These are phyloP conservation scores for Antheraea pernyi DNA, from an alignment of 1,140 invertebrate species.

Conservation along the genomic window DNA sequence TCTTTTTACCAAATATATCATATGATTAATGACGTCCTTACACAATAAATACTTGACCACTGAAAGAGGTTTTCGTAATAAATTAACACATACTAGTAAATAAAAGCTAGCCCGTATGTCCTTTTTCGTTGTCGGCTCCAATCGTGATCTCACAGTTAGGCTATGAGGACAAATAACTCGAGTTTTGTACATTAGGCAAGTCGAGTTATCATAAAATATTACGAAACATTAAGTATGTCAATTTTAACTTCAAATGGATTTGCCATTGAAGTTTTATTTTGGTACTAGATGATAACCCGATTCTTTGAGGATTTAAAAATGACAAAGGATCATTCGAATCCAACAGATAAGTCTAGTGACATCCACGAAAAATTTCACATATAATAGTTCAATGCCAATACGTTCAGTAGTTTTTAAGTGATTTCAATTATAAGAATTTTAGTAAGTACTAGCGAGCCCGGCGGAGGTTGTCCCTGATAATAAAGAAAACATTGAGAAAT, in stretches of 20 bases:
- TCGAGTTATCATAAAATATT: conserved; percentile 21
- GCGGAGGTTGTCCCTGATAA: too few species aligned
- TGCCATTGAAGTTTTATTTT: neutral
- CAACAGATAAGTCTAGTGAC: too few species aligned
- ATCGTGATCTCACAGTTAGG: conserved; percentile 58
- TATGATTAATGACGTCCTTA: neutral
- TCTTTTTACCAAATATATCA: neutral
- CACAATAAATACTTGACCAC: neutral
- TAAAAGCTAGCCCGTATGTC: conserved; percentile 31
- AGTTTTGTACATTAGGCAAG: conserved; percentile 28
- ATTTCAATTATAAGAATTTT: too few species aligned
- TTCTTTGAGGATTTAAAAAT: too few species aligned
- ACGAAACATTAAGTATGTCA: conserved; percentile 12
- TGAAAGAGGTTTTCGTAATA: conserved; percentile 28
- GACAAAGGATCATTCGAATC: too few species aligned
- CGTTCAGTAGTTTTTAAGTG: too few species aligned
- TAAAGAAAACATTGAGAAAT: too few species aligned
- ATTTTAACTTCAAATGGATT: conserved; percentile 4
- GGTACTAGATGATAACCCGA: neutral
- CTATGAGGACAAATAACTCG: conserved; percentile 28
- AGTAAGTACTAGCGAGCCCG: too few species aligned
- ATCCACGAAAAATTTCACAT: too few species aligned
- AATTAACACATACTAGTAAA: conserved; percentile 47
- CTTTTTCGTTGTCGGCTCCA: conserved; percentile 41
- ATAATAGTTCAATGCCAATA: too few species aligned